A percentile compares a stretch with the other conserved stretches of the same genome.
Evolutionary conservation across 1,140 invertebrate genomes (phyloP).

Genomic region (Physella acuta): DNA sequence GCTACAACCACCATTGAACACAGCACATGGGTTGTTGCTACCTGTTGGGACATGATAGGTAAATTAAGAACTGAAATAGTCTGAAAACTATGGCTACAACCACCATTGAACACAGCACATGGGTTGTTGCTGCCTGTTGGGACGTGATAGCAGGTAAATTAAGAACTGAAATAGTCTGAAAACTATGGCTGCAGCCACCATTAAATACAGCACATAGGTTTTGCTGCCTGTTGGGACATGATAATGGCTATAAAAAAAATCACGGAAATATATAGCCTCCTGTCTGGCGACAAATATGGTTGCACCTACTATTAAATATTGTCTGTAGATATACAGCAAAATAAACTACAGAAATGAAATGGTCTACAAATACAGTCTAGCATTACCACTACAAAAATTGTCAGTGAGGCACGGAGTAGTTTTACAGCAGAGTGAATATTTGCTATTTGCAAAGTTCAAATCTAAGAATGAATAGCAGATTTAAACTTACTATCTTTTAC

Average conservation of each 20-base stretch:
- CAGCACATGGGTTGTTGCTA: conserved; percentile 79
- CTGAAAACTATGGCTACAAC: conserved; percentile 93
- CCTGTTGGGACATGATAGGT: too few species aligned
- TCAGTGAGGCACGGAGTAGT: too few species aligned
- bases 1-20: conserved; percentile 94
- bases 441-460: too few species aligned
- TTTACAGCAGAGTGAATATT: too few species aligned
- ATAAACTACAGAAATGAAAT: too few species aligned
- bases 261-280: conserved; percentile 80
- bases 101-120: conserved; percentile 90
- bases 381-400: too few species aligned
- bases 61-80: conserved; percentile 80
- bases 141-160: too few species aligned
- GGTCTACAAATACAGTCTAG: too few species aligned
- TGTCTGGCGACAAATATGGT: conserved; percentile 91
- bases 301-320: conserved; percentile 95
- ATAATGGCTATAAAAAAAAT: too few species aligned
- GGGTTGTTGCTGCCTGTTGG: conserved; percentile 70
- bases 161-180: conserved; percentile 84
- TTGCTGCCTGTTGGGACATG: conserved; percentile 62
- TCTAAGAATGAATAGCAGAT: too few species aligned
- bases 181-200: conserved; percentile 93
- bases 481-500: too few species aligned
- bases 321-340: too few species aligned
- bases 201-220: conserved; percentile 91